These are phyloP conservation scores for Drosophila falleni DNA, from an alignment of 2,888 invertebrate genomes.

Conservation along the genomic window DNA sequence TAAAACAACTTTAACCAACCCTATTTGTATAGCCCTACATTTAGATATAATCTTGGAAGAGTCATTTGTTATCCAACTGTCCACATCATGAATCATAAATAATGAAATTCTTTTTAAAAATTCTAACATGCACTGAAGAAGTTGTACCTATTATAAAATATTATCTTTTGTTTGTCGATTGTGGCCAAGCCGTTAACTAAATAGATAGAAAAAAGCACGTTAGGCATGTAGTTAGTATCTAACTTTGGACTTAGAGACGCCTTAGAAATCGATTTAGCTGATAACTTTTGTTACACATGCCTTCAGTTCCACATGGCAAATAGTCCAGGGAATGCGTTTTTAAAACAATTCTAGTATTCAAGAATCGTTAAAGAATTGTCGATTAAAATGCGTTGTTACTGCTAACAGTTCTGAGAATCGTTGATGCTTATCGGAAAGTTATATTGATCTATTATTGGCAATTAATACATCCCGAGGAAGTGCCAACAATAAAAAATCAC, in stretches of 20 bases:
- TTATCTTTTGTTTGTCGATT: conserved; percentile 24
- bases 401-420: conserved; percentile 11
- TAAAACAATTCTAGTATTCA: not conserved
- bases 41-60: not conserved
- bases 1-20: not conserved
- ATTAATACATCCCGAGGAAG: conserved; percentile 52
- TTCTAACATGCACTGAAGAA: conserved; percentile 10
- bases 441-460: conserved; percentile 11
- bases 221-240: conserved; percentile 14
- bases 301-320: not conserved
- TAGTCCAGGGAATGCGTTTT: not conserved
- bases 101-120: conserved; percentile 27
- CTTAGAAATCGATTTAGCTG: conserved; percentile 56
- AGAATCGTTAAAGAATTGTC: not conserved
- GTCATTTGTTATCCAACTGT: conserved; percentile 41
- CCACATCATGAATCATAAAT: conserved; percentile 53
- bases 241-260: conserved; percentile 33
- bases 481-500: conserved; percentile 7
- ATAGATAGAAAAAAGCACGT: conserved; percentile 3
- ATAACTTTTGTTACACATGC: conserved; percentile 26
- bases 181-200: conserved; percentile 18
- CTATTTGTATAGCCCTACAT: not conserved
- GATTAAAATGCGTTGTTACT: not conserved
- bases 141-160: not conserved
- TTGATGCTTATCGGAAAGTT: conserved; percentile 12